A percentile compares a stretch with the other conserved stretches of the same genome.
Conservation (phyloP, 2,797 vertebrate species). For the Parambassis ranga region DNA sequence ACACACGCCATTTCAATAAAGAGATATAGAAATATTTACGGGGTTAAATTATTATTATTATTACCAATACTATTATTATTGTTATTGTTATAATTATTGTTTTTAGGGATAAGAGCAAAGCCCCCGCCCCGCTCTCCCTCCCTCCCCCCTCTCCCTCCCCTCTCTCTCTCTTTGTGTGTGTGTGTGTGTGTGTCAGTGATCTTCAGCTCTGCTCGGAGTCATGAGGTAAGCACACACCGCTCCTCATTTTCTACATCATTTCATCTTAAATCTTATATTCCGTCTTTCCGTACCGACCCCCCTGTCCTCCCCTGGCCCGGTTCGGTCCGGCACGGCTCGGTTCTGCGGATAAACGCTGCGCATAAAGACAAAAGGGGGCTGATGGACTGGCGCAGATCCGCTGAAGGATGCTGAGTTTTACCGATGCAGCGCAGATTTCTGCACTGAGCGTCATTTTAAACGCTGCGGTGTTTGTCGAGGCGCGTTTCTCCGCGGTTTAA, state of each 20-base stretch:
- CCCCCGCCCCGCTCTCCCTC: too few species aligned
- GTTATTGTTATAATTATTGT: too few species aligned
- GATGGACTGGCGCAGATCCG: not conserved
- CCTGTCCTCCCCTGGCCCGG: not conserved
- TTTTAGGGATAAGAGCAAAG: too few species aligned
- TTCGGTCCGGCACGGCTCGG: not conserved
- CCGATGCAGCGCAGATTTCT: not conserved
- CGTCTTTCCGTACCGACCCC: not conserved
- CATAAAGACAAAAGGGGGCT: not conserved
- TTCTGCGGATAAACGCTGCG: not conserved
- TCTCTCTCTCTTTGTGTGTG: not conserved
- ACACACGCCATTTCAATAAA: too few species aligned
- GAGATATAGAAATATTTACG: too few species aligned
- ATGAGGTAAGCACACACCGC: constrained; percentile 52
- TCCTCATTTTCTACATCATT: constrained; percentile 4
- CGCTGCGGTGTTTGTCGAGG: not conserved
- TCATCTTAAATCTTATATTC: not conserved
- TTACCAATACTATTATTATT: too few species aligned
- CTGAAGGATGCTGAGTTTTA: not conserved
- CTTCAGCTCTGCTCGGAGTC: constrained; percentile 44
- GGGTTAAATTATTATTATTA: too few species aligned
- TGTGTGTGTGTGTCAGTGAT: constrained; percentile 20
- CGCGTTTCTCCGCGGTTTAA: not conserved
- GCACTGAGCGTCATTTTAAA: not conserved
- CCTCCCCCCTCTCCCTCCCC: not conserved